Conservation (phyloP, 35 echinoderm and acorn worm species). For the Heliocidaris erythrogramma region DNA sequence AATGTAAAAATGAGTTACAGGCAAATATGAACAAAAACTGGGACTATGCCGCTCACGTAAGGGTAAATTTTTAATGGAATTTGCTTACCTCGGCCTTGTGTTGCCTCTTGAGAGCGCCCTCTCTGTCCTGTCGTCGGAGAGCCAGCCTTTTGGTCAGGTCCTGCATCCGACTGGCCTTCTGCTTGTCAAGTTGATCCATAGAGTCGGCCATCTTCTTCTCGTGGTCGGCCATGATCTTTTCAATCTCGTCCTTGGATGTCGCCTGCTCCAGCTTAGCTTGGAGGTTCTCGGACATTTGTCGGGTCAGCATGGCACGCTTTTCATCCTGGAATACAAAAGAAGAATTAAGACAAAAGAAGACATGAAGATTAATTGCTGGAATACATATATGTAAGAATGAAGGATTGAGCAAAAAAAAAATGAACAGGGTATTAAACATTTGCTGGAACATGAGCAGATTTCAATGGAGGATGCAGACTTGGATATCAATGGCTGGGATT, state of each 20-base stretch:
- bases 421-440: too few relatives aligned
- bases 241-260: slow-evolving; percentile 65
- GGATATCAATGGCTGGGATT: too few relatives aligned
- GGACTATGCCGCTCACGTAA: too few relatives aligned
- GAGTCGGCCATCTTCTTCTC: slow-evolving; percentile 68
- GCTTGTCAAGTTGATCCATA: slow-evolving; percentile 64
- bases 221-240: slow-evolving; percentile 70
- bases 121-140: slow-evolving; percentile 60
- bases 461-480: too few relatives aligned
- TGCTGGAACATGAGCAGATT: too few relatives aligned
- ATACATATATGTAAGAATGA: too few relatives aligned
- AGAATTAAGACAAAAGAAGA: not conserved
- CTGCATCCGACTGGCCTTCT: slow-evolving; percentile 74
- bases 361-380: too few relatives aligned
- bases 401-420: too few relatives aligned
- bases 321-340: slow-evolving; percentile 52
- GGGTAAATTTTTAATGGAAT: not conserved
- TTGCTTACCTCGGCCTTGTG: slow-evolving; percentile 78
- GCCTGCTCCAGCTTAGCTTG: slow-evolving; percentile 71
- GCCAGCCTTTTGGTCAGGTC: slow-evolving; percentile 72
- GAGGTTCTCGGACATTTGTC: slow-evolving; percentile 56
- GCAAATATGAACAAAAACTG: too few relatives aligned
- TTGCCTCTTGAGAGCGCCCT: slow-evolving; percentile 63
- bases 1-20: not conserved
- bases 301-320: slow-evolving; percentile 46